Base-by-base conservation (phyloP, 2,888 invertebrate species). In the Hydroisotoma schaefferi region DNA sequence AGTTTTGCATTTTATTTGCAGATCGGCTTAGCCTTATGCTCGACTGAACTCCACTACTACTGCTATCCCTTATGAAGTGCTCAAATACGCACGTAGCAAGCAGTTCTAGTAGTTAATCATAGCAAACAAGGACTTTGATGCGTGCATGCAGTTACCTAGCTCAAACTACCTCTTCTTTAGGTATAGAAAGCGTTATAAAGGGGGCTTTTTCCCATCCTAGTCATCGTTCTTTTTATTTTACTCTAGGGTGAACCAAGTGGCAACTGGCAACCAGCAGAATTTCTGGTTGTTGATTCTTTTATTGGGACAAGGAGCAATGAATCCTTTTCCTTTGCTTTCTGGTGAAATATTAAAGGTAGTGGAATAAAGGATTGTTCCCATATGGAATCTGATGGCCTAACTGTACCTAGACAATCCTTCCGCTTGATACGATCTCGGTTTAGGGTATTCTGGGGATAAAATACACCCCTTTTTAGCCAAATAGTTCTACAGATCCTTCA, bases 1-100 rank as follows among this genome's bases (percentile, higher is more conserved):
- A 67, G 67, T 70, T 70, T 68, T 68, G 68, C 70, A 68, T 68
- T 66, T 70, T 70, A 68, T 70, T 70, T 68, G 67, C 70, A 63
- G 53, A 63, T 62, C 64, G 65, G 70, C 70, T 70, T 68, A 67
- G 63, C 67, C 67, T 63, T 67, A 57, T 67, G 67, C 67, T 67
- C 67, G 60, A 63, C 67, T 67, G 61, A 61, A 67, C 56, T 59
- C 47, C 49, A 61, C 59, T 61, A 40, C 40, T 59, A 38, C 53
- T 48, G 29, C 46, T 29, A 29, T n/a, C 18, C 51, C 28, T 28
- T n/a, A n/a, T n/a, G n/a, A n/a, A n/a, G n/a, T n/a, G n/a, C n/a
- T n/a, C 15, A 40, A 5, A 40, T 40, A 40, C 40, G n/a, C 5
- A 40, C n/a, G 15, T 20, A 40, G n/a, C 20, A 40, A 40, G 20